These are phyloP conservation scores for Pachyseris speciosa DNA, from an alignment of 64 coral and sea anemone genomes.

Conservation along the genomic window DNA sequence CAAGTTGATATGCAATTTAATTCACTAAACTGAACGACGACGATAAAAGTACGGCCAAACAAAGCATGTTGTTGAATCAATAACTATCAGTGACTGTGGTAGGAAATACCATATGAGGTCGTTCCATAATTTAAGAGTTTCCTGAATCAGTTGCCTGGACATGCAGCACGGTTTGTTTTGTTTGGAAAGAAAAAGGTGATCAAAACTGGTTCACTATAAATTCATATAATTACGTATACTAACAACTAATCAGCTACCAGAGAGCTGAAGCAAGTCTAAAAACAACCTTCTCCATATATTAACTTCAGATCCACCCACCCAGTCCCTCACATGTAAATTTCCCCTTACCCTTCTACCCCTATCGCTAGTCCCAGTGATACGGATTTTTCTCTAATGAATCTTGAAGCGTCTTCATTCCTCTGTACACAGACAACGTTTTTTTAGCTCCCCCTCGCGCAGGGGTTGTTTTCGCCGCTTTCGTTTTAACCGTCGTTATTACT, in stretches of 20 bases:
- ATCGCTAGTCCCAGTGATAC: constrained; percentile 85
- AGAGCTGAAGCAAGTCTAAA: background rate
- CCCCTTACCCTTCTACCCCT: background rate
- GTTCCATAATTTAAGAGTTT: too few species aligned
- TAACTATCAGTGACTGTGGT: too few species aligned
- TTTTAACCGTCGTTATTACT: constrained; percentile 94
- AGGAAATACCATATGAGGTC: too few species aligned
- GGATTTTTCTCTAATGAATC: constrained; percentile 92
- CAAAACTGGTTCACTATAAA: background rate
- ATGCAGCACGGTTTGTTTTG: too few species aligned
- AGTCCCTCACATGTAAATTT: background rate
- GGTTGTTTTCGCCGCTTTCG: constrained; percentile 49
- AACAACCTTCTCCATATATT: background rate
- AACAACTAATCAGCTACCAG: background rate
- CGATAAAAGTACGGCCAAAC: too few species aligned
- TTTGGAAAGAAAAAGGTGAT: background rate
- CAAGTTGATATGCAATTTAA: background rate
- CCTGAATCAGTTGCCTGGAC: too few species aligned
- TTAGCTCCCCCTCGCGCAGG: constrained; percentile 37
- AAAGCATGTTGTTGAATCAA: too few species aligned
- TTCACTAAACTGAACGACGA: too few species aligned
- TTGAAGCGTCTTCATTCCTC: constrained; percentile 95
- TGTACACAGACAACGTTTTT: constrained; percentile 75
- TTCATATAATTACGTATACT: too few species aligned
- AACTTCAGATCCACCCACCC: background rate